phyloP scores from a whole-genome alignment of 2,888 invertebrate species.

The Drosophila parthenogenetica region DNA sequence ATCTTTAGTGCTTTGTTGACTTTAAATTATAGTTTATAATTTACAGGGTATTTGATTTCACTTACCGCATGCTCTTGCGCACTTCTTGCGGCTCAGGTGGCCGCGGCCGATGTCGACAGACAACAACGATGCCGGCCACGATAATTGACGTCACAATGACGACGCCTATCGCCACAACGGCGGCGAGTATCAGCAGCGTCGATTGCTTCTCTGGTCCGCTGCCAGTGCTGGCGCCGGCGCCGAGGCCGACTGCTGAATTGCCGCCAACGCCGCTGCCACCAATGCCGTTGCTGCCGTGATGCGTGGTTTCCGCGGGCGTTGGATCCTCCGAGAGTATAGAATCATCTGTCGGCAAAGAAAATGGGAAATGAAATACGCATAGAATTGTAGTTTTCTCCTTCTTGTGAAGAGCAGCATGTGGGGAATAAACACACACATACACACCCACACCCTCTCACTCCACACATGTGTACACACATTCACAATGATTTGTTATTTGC shows the following conservation, averaged over 20 bases:
- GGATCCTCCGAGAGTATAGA: conserved; percentile 85
- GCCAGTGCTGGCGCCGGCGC: conserved; percentile 78
- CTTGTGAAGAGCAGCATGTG: not conserved
- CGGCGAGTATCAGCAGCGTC: conserved; percentile 84
- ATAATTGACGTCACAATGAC: conserved; percentile 86
- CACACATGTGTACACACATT: not conserved
- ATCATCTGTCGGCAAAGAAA: conserved; percentile 79
- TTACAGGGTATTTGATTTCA: conserved; percentile 39
- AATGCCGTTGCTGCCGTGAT: conserved; percentile 72
- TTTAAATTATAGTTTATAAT: not conserved
- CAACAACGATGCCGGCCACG: conserved; percentile 85
- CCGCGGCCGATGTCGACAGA: conserved; percentile 85
- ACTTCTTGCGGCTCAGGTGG: conserved; percentile 86
- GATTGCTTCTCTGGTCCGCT: conserved; percentile 84
- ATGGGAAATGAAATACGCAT: conserved; percentile 32
- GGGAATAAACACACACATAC: no score
- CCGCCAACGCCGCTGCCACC: conserved; percentile 53
- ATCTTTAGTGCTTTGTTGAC: no score
- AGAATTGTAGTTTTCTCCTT: conserved; percentile 8
- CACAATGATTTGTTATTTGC: conserved; percentile 80
- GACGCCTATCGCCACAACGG: conserved; percentile 85
- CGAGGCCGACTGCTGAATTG: conserved; percentile 62
- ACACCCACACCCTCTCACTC: not conserved
- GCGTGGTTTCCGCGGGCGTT: conserved; percentile 85
- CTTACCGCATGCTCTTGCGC: conserved; percentile 85